phyloP scores from a whole-genome alignment of 2,797 vertebrate species.

The Acanthurus lineatus region DNA sequence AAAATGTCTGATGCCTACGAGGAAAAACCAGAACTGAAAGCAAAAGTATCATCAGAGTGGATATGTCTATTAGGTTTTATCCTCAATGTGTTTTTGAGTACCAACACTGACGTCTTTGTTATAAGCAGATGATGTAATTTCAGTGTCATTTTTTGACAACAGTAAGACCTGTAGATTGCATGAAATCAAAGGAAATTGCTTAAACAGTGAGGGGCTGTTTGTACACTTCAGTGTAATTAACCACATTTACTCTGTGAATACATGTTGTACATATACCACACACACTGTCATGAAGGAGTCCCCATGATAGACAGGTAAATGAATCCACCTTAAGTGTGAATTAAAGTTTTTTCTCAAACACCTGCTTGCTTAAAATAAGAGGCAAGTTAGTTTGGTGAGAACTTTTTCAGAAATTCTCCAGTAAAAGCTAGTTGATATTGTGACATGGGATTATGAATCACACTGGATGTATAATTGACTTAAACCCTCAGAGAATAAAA shows the following conservation, averaged over 20 bases:
- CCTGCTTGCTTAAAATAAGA: slow-evolving; percentile 49
- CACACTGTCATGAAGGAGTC: background rate
- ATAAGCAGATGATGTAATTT: background rate
- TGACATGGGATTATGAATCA: slow-evolving; percentile 29
- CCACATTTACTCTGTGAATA: slow-evolving; percentile 4
- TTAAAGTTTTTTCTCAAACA: slow-evolving; percentile 37
- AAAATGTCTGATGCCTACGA: slow-evolving; percentile 49
- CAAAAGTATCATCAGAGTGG: slow-evolving; percentile 20
- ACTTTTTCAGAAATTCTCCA: slow-evolving; percentile 34
- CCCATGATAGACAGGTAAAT: slow-evolving; percentile 34
- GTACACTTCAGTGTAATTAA: background rate
- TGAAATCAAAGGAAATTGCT: background rate
- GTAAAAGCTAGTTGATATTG: slow-evolving; percentile 10
- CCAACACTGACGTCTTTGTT: slow-evolving; percentile 14
- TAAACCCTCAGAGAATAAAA: background rate
- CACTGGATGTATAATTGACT: slow-evolving; percentile 46
- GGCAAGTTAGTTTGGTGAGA: slow-evolving; percentile 38
- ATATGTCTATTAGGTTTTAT: slow-evolving; percentile 17
- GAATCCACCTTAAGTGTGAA: slow-evolving; percentile 18
- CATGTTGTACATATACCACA: background rate
- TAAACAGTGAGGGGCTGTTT: background rate
- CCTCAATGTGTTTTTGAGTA: slow-evolving; percentile 12
- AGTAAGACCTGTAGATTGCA: background rate
- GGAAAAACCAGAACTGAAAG: slow-evolving; percentile 41
- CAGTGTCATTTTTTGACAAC: background rate